Conservation (phyloP, 1,140 invertebrate species). For the Triops longicaudatus region DNA sequence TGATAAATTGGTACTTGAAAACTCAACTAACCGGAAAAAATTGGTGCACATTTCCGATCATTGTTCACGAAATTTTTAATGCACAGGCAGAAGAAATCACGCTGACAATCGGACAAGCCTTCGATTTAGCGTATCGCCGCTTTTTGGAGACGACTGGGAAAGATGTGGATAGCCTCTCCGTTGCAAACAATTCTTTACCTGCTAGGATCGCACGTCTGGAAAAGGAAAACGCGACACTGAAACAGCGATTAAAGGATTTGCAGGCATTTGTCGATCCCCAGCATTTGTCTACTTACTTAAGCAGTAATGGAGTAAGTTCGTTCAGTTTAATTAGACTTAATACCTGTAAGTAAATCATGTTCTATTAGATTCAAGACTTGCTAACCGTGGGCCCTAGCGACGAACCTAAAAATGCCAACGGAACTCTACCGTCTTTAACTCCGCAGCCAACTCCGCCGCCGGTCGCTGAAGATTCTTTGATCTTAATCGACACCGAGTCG, state of each 20-base stretch:
- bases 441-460: not conserved
- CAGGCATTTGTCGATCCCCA: constrained; percentile 36
- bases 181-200: constrained; percentile 59
- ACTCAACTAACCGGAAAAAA: not conserved
- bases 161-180: constrained; percentile 57
- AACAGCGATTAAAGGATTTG: constrained; percentile 54
- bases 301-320: constrained; percentile 31
- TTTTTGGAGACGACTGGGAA: constrained; percentile 69
- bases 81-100: constrained; percentile 84
- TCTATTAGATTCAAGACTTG: not conserved
- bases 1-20: constrained; percentile 65
- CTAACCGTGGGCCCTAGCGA: not conserved
- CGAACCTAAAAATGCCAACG: not conserved
- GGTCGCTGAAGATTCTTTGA: not conserved
- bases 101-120: constrained; percentile 91
- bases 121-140: constrained; percentile 84
- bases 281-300: constrained; percentile 35
- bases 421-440: not conserved
- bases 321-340: constrained; percentile 1
- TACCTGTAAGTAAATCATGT: not conserved
- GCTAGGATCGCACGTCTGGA: constrained; percentile 63
- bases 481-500: constrained; percentile 31
- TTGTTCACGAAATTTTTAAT: not conserved
- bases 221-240: constrained; percentile 58
- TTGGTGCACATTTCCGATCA: not conserved